Evolutionary conservation across 1,140 invertebrate genomes (phyloP).

Genomic region (silkworm (Bombyx mori)): DNA sequence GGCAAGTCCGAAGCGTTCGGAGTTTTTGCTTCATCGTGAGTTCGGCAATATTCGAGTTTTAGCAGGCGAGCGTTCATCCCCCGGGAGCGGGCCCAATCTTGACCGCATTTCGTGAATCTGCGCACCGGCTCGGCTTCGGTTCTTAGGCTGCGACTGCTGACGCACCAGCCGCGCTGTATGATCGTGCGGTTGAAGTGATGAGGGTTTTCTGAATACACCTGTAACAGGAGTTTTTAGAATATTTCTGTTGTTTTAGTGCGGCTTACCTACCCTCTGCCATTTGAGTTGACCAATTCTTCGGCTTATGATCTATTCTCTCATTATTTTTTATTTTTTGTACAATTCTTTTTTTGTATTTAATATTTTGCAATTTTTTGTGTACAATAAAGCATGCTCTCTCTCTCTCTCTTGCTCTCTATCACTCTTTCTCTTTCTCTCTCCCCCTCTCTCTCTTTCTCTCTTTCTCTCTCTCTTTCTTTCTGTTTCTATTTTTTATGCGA

Average conservation of each 20-base stretch:
- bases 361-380: too few species aligned
- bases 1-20: background rate
- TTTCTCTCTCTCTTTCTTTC: too few species aligned
- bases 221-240: background rate
- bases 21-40: background rate
- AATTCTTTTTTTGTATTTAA: too few species aligned
- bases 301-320: too few species aligned
- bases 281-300: too few species aligned
- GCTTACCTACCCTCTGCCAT: too few species aligned
- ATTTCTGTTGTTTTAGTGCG: background rate
- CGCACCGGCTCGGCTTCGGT: background rate
- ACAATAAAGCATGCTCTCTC: too few species aligned
- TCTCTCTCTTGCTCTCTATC: too few species aligned
- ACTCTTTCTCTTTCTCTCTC: too few species aligned
- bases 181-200: constrained; percentile 5
- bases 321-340: too few species aligned
- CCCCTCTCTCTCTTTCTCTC: too few species aligned
- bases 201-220: constrained; percentile 4
- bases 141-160: constrained; percentile 1
- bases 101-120: background rate
- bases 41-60: constrained; percentile 3
- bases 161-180: constrained; percentile 6
- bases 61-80: background rate
- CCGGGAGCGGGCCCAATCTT: background rate
- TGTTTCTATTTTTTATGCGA: too few species aligned